phyloP scores from a whole-genome alignment of 2,888 invertebrate genomes.

The Dione vanillae region DNA sequence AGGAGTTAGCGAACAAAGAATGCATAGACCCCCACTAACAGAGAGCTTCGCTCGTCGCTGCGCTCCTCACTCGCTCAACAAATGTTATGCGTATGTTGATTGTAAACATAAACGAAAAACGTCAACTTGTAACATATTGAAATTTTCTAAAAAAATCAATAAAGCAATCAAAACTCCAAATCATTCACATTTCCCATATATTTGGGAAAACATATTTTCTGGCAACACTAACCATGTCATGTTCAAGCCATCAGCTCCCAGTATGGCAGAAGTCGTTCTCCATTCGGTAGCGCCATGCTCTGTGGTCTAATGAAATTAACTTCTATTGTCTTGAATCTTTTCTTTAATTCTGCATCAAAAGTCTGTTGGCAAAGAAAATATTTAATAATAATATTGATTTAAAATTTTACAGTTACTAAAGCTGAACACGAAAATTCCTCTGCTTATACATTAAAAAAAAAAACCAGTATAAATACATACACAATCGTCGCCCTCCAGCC shows the following conservation, averaged over 20 bases:
- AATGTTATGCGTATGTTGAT: not conserved
- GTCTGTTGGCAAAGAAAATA: constrained; percentile 73
- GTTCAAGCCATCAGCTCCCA: constrained; percentile 83
- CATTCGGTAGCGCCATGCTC: constrained; percentile 84
- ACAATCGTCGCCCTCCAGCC: constrained; percentile 30
- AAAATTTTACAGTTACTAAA: too few species aligned
- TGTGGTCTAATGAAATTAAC: constrained; percentile 90
- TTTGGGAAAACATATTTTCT: not conserved
- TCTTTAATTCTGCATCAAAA: constrained; percentile 91
- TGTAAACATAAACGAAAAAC: not conserved
- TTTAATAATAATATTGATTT: too few species aligned
- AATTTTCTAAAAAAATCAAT: not conserved
- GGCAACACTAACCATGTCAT: constrained; percentile 13
- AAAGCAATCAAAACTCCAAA: not conserved
- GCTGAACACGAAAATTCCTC: not conserved
- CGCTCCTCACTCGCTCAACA: too few species aligned
- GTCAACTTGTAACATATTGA: too few species aligned
- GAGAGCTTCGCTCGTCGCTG: too few species aligned
- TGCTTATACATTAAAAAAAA: not conserved
- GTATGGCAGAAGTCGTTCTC: constrained; percentile 87
- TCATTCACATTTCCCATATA: not conserved
- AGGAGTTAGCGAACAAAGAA: too few species aligned
- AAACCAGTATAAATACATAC: constrained; percentile 1
- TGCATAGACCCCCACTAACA: too few species aligned
- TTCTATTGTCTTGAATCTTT: constrained; percentile 89